phyloP scores from a whole-genome alignment of 1,140 invertebrate species.

The Drosophila guanche region DNA sequence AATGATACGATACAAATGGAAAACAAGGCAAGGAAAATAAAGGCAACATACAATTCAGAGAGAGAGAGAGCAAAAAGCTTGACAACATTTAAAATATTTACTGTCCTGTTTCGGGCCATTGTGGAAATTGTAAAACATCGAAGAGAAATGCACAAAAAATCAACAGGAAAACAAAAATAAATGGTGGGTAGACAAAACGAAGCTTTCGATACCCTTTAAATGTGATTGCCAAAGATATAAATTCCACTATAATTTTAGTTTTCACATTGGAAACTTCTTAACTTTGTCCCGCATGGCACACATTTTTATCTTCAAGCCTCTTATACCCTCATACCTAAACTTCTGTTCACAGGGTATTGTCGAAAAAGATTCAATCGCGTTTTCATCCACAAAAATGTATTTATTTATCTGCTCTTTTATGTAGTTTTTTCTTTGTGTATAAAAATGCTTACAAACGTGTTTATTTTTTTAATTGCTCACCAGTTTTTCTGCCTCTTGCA shows the following conservation, averaged over 20 bases:
- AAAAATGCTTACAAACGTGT: conserved; percentile 69
- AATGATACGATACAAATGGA: conserved; percentile 54
- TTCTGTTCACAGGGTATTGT: no score
- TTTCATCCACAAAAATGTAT: conserved; percentile 62
- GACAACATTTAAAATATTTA: conserved; percentile 74
- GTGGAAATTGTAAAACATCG: conserved; percentile 70
- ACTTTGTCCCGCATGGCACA: no score
- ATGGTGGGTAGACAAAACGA: no score
- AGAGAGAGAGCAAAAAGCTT: conserved; percentile 18
- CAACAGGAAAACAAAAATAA: no score
- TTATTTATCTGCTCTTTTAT: conserved; percentile 61
- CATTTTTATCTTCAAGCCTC: no score
- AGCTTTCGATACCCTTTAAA: no score
- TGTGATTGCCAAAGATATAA: no score
- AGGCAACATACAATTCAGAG: neutral
- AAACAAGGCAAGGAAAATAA: conserved; percentile 34
- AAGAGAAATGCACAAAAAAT: conserved; percentile 10
- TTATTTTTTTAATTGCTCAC: conserved; percentile 76
- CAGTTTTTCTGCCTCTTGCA: conserved; percentile 61
- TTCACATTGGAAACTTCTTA: no score
- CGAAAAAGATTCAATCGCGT: conserved; percentile 55
- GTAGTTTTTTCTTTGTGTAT: conserved; percentile 45
- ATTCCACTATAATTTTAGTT: no score
- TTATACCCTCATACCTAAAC: no score
- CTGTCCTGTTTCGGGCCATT: conserved; percentile 46